Evolutionary conservation across 2,888 invertebrate genomes (phyloP).

Genomic region (Oscheius myriophilus): DNA sequence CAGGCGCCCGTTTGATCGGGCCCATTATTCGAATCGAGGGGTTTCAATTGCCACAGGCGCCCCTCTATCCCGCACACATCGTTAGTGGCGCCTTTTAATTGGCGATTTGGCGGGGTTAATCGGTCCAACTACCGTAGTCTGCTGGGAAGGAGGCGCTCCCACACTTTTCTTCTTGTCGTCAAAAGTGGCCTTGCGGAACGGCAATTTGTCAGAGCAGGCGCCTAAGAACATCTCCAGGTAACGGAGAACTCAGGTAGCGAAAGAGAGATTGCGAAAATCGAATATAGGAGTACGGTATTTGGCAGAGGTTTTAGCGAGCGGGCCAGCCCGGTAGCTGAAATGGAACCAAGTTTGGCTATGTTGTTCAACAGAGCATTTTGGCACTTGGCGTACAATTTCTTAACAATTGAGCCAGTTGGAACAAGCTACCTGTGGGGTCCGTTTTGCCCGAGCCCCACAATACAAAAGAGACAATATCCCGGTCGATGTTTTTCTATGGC

Average conservation of each 20-base stretch:
- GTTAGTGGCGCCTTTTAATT: conserved; percentile 29
- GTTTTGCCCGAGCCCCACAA: no score
- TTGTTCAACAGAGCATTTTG: no score
- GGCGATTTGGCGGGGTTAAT: conserved; percentile 28
- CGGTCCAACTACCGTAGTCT: conserved; percentile 24
- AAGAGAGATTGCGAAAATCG: neutral
- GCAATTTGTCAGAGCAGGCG: conserved; percentile 20
- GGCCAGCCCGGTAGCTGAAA: no score
- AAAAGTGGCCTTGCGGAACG: conserved; percentile 31
- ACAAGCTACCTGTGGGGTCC: no score
- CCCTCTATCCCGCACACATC: conserved; percentile 5
- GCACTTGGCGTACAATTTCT: no score
- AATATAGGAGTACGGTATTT: neutral
- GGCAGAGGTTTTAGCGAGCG: neutral
- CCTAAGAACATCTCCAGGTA: conserved; percentile 22
- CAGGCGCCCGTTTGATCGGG: conserved; percentile 15
- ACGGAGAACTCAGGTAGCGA: conserved; percentile 7
- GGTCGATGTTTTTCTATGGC: no score
- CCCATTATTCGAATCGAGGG: neutral
- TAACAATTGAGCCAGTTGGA: no score
- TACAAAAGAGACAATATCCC: no score
- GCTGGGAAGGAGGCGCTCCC: conserved; percentile 14
- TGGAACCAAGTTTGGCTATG: no score
- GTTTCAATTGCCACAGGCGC: conserved; percentile 23
- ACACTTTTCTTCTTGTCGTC: conserved; percentile 29